These are phyloP conservation scores for Pagetopsis macropterus DNA, from an alignment of 2,797 vertebrate species.

Conservation along the genomic window DNA sequence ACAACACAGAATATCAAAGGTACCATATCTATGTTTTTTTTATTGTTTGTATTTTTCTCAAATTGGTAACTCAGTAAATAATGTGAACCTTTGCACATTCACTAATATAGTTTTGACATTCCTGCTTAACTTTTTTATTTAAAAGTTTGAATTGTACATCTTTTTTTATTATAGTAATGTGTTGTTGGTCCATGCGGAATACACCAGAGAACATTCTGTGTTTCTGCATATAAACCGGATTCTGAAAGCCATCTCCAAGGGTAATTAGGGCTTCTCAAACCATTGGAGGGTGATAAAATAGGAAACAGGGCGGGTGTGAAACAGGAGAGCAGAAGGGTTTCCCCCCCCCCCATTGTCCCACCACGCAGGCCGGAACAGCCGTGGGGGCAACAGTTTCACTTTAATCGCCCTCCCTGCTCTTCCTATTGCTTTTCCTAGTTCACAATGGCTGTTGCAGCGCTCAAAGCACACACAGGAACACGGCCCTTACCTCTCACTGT, in stretches of 20 bases:
- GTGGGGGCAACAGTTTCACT: constrained; percentile 70
- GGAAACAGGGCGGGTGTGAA: constrained; percentile 57
- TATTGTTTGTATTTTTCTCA: too few species aligned
- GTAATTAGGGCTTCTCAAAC: constrained; percentile 22
- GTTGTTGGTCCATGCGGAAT: too few species aligned
- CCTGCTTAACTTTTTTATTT: too few species aligned
- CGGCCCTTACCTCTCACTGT: constrained; percentile 3
- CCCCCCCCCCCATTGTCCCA: constrained; percentile 63
- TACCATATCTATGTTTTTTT: too few species aligned
- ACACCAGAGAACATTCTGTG: too few species aligned
- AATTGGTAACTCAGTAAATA: too few species aligned
- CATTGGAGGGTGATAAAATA: constrained; percentile 23
- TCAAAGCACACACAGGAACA: constrained; percentile 39
- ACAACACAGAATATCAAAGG: too few species aligned
- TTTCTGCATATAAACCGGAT: too few species aligned
- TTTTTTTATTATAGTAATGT: too few species aligned
- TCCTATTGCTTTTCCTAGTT: constrained; percentile 79
- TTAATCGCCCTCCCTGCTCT: constrained; percentile 75
- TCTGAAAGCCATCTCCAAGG: constrained; percentile 2
- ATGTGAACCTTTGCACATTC: too few species aligned
- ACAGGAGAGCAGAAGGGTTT: constrained; percentile 60
- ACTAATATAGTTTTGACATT: too few species aligned
- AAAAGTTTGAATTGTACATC: too few species aligned
- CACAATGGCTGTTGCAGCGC: constrained; percentile 52
- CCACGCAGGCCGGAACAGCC: constrained; percentile 63